phyloP scores from a whole-genome alignment of 2,888 invertebrate genomes.

The Dascillus cervinus region DNA sequence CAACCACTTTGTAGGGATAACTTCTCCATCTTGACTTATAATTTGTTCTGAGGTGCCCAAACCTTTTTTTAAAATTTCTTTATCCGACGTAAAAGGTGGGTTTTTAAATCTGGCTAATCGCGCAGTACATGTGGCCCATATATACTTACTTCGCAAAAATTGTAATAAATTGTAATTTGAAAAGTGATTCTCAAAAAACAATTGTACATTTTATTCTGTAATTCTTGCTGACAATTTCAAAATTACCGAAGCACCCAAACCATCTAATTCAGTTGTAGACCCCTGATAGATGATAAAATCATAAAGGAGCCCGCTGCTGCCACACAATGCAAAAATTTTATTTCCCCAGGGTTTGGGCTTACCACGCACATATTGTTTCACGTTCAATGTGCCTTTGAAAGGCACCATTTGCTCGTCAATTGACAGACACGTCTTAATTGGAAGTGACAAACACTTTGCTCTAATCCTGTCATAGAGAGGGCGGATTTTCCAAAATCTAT shows the following conservation, averaged over 20 bases:
- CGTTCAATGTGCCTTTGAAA: constrained; percentile 10
- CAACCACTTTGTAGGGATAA: constrained; percentile 15
- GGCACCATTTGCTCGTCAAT: constrained; percentile 12
- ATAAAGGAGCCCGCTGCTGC: constrained; percentile 19
- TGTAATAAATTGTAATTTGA: constrained; percentile 15
- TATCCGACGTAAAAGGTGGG: constrained; percentile 9
- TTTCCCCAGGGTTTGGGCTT: too few relatives aligned
- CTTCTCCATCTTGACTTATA: constrained; percentile 5
- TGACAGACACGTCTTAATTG: constrained; percentile 8
- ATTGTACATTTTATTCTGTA: constrained; percentile 8
- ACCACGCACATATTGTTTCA: constrained; percentile 12
- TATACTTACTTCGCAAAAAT: constrained; percentile 8
- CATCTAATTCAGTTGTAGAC: constrained; percentile 8
- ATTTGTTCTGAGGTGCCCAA: constrained; percentile 5
- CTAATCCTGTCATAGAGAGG: constrained; percentile 18
- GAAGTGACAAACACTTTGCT: constrained; percentile 12
- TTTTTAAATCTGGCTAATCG: constrained; percentile 9
- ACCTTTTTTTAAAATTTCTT: constrained; percentile 2
- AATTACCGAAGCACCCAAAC: constrained; percentile 13
- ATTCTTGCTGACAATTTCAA: constrained; percentile 12
- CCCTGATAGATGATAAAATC: constrained; percentile 26
- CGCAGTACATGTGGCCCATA: constrained; percentile 10
- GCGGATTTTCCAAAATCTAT: constrained; percentile 21
- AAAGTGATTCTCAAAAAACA: constrained; percentile 22
- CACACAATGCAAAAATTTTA: constrained; percentile 13